These are phyloP conservation scores for Phainopepla nitens DNA, from an alignment of 2,113 vertebrate species.

Conservation along the genomic window DNA sequence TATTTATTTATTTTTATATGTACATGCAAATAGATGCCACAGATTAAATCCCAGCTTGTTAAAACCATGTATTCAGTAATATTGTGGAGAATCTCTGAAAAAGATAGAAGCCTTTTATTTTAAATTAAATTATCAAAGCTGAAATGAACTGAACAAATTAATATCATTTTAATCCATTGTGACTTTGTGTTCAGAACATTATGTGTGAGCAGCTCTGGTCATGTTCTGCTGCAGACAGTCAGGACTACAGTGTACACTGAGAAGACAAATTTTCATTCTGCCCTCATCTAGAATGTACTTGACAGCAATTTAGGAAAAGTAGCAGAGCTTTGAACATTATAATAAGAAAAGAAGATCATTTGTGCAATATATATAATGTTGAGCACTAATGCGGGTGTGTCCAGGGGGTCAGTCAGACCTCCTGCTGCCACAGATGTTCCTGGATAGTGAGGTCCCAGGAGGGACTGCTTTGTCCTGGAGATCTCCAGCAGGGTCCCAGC, in stretches of 20 bases:
- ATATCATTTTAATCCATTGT: neutral
- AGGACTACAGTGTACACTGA: neutral
- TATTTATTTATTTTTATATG: neutral
- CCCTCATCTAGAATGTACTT: neutral
- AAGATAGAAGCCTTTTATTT: neutral
- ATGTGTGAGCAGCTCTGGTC: neutral
- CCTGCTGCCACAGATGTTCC: too few species aligned
- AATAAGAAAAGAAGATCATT: constrained; percentile 16
- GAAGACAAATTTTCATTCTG: constrained; percentile 9
- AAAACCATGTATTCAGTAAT: neutral
- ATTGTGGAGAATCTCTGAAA: neutral
- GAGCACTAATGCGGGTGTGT: too few species aligned
- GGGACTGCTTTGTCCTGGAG: too few species aligned
- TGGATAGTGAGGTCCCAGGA: too few species aligned
- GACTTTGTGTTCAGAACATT: neutral
- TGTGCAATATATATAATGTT: neutral
- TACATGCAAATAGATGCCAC: neutral
- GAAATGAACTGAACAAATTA: neutral
- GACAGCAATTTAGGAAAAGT: constrained; percentile 27
- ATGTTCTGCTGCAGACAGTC: neutral
- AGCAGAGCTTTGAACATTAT: constrained; percentile 35
- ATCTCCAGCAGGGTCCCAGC: too few species aligned
- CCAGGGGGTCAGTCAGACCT: too few species aligned
- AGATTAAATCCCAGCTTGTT: neutral
- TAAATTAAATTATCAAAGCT: neutral